These are phyloP conservation scores for Philaethria dido DNA, from an alignment of 2,888 invertebrate species.

Conservation along the genomic window DNA sequence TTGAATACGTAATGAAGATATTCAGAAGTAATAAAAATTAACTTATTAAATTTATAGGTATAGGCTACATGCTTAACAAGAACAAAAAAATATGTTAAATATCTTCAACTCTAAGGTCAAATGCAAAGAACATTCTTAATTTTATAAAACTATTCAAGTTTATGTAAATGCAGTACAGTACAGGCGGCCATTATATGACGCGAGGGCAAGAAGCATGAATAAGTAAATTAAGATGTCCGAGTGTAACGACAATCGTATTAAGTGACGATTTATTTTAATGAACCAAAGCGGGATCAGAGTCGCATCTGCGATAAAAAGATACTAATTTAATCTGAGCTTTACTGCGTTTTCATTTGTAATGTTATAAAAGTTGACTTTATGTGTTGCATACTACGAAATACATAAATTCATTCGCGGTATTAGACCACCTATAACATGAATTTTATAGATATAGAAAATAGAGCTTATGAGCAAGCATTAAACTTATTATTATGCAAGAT, in stretches of 20 bases:
- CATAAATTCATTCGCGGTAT: neutral
- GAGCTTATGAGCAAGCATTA: neutral
- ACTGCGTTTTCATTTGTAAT: conserved; percentile 62
- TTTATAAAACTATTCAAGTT: conserved; percentile 25
- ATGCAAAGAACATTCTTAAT: conserved; percentile 1
- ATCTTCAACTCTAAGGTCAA: conserved; percentile 10
- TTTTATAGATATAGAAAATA: conserved; percentile 6
- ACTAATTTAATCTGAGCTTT: conserved; percentile 57
- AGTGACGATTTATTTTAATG: conserved; percentile 60
- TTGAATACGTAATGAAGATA: neutral
- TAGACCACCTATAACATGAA: conserved; percentile 15
- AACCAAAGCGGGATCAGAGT: conserved; percentile 48
- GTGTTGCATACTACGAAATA: conserved; percentile 30
- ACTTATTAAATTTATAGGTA: neutral
- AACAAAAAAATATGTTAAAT: neutral
- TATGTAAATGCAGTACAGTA: conserved; percentile 35
- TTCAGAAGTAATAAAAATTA: neutral
- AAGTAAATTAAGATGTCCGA: conserved; percentile 58
- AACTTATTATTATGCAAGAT: neutral
- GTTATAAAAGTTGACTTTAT: conserved; percentile 43
- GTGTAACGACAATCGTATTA: conserved; percentile 56
- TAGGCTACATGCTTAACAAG: neutral
- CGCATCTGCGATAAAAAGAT: conserved; percentile 53
- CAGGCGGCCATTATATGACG: conserved; percentile 30
- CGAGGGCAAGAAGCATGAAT: conserved; percentile 47